Conservation (phyloP, 2,113 vertebrate species). For the Pollimyrus isidori region DNA sequence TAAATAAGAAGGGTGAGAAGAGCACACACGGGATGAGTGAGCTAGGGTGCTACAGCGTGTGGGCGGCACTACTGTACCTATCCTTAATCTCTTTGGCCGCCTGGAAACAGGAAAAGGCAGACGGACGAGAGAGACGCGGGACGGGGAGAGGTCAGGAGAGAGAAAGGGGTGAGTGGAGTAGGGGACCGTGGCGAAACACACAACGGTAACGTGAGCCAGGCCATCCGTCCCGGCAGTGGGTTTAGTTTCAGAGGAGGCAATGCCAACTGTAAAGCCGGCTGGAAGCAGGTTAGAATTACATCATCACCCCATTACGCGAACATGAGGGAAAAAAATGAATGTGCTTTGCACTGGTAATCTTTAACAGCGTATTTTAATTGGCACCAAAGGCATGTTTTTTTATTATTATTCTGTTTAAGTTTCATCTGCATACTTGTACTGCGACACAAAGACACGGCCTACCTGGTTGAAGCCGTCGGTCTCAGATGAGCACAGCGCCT, state of each 20-base stretch:
- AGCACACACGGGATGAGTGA: neutral
- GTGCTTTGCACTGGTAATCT: neutral
- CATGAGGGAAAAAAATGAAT: neutral
- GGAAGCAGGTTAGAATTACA: neutral
- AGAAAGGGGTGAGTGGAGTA: slow-evolving; percentile 51
- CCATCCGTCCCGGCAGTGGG: slow-evolving; percentile 3
- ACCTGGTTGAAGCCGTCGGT: slow-evolving; percentile 77
- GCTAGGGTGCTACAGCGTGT: slow-evolving; percentile 23
- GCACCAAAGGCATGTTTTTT: neutral
- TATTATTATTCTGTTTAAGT: neutral
- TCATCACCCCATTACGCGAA: neutral
- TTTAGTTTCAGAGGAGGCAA: neutral
- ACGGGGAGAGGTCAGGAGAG: slow-evolving; percentile 31
- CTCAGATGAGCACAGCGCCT: slow-evolving; percentile 74
- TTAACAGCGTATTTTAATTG: neutral
- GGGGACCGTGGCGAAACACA: slow-evolving; percentile 32
- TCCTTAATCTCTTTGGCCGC: slow-evolving; percentile 98
- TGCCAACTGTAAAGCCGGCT: neutral
- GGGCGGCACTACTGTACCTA: slow-evolving; percentile 73
- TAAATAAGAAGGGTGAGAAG: neutral
- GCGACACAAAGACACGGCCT: neutral
- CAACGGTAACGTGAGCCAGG: slow-evolving; percentile 8
- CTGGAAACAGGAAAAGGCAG: slow-evolving; percentile 63
- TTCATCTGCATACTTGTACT: neutral
- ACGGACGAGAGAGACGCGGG: slow-evolving; percentile 22